Percentiles rank a stretch among this genome's conserved stretches.
These are phyloP conservation scores for Yasuhikotakia modesta DNA, from an alignment of 2,797 vertebrate species.

Conservation along the genomic window DNA sequence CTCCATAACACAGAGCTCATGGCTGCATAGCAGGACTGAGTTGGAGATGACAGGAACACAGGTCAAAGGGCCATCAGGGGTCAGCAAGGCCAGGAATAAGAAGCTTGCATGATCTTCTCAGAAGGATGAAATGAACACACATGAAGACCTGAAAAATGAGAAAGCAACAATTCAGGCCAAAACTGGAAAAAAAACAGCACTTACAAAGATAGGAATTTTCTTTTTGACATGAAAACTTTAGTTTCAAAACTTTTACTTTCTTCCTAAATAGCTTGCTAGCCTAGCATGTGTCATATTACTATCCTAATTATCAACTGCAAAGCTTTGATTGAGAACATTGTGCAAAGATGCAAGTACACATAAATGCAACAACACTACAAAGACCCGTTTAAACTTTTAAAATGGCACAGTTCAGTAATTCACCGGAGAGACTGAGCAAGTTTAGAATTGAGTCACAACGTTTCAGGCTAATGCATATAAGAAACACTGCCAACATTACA, in stretches of 20 bases:
- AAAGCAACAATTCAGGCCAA: background rate
- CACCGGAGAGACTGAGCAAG: background rate
- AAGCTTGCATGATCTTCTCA: slow-evolving; percentile 49
- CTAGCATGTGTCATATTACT: slow-evolving; percentile 6
- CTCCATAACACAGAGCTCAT: slow-evolving; percentile 96
- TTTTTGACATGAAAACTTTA: background rate
- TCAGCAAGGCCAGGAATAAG: slow-evolving; percentile 22
- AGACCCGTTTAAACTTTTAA: background rate
- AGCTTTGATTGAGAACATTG: background rate
- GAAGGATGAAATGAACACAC: slow-evolving; percentile 6
- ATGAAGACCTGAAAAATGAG: slow-evolving; percentile 14
- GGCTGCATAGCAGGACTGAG: slow-evolving; percentile 72
- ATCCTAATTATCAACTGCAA: slow-evolving; percentile 16
- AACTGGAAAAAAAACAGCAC: background rate
- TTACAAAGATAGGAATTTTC: background rate
- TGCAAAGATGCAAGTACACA: background rate
- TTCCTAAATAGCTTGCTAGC: background rate
- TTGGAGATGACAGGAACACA: slow-evolving; percentile 32
- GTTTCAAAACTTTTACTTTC: background rate
- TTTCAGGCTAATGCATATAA: too few relatives aligned
- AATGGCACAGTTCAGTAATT: background rate
- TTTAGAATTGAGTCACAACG: background rate
- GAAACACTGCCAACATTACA: too few relatives aligned
- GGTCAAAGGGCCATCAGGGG: slow-evolving; percentile 28
- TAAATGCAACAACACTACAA: background rate